Conservation (phyloP, 2,113 vertebrate species). For the Crotalus tigris region DNA sequence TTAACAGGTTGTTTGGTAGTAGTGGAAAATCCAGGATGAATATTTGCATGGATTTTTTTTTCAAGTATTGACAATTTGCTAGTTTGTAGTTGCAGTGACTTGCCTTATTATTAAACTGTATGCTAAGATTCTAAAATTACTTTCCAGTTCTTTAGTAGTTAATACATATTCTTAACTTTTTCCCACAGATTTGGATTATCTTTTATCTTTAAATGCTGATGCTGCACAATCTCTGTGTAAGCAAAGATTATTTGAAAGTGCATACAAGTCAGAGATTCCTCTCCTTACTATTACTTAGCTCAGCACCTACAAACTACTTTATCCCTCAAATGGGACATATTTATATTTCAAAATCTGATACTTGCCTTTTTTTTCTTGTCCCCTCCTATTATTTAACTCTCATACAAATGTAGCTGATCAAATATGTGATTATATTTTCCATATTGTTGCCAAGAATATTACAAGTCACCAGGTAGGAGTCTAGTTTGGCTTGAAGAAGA, state of each 20-base stretch:
- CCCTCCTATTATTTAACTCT: neutral
- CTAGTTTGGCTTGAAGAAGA: neutral
- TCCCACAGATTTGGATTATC: neutral
- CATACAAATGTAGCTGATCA: neutral
- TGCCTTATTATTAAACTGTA: neutral
- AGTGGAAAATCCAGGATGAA: neutral
- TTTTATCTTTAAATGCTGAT: conserved; percentile 6
- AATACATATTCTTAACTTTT: neutral
- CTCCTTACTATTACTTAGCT: neutral
- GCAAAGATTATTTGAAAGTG: neutral
- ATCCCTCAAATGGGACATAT: neutral
- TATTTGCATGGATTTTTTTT: neutral
- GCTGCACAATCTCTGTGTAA: conserved; percentile 4
- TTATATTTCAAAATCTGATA: neutral
- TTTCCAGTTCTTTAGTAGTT: neutral
- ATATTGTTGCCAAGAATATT: neutral
- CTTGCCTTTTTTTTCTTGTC: neutral
- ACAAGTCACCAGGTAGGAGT: neutral
- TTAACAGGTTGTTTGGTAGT: neutral
- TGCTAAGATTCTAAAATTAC: neutral
- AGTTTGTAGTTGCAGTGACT: neutral
- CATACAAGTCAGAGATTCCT: neutral
- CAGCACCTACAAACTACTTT: neutral
- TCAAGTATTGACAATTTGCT: neutral
- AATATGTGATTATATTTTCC: neutral